A percentile compares a stretch with the other conserved stretches of the same genome.
These are phyloP conservation scores for Eurypyga helias DNA, from an alignment of 2,113 vertebrate genomes.

Conservation along the genomic window DNA sequence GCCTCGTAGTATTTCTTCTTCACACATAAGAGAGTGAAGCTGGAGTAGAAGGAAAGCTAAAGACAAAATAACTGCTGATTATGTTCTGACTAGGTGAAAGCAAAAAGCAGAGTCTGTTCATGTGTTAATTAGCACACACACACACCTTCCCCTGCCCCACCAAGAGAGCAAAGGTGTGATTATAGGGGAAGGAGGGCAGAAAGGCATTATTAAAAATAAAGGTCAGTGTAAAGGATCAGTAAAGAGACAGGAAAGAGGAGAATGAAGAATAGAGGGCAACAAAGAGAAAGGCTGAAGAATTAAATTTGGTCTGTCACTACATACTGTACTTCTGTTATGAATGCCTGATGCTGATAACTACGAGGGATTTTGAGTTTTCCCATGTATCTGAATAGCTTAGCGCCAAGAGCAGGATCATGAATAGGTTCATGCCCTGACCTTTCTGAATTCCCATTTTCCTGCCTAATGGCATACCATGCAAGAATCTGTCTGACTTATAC, in stretches of 20 bases:
- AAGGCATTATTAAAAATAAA: background rate
- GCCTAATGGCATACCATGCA: background rate
- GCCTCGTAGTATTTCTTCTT: background rate
- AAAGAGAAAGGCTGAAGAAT: background rate
- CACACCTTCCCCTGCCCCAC: background rate
- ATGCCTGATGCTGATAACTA: background rate
- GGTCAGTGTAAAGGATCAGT: background rate
- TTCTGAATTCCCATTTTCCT: slow-evolving; percentile 16
- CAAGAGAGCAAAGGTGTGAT: background rate
- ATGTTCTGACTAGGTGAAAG: background rate
- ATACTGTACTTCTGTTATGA: background rate
- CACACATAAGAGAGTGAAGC: background rate
- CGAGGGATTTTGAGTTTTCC: background rate
- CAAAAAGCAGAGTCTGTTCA: background rate
- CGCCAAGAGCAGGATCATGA: background rate
- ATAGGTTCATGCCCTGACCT: background rate
- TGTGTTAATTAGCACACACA: background rate
- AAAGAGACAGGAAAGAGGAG: background rate
- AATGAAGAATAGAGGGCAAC: background rate
- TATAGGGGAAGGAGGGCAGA: background rate
- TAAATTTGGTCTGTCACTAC: background rate
- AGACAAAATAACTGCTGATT: background rate
- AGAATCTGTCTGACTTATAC: background rate
- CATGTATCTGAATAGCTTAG: background rate
- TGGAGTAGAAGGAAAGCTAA: background rate